These are phyloP conservation scores for Mimas tiliae DNA, from an alignment of 2,888 invertebrate genomes.

Conservation along the genomic window DNA sequence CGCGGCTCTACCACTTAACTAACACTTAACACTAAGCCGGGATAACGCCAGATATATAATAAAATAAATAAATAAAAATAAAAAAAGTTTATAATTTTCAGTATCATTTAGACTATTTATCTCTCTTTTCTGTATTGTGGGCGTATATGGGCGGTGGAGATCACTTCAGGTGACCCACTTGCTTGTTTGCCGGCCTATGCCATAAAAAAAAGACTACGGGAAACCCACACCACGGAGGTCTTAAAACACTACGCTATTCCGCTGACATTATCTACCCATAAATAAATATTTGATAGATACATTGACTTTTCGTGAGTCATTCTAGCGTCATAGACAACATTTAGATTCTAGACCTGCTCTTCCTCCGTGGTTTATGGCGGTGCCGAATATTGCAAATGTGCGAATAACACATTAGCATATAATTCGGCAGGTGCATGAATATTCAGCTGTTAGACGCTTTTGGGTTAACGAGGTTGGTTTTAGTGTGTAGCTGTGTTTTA, in stretches of 20 bases:
- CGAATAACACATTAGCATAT: too few relatives aligned
- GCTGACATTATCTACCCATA: constrained; percentile 1
- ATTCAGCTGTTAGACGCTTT: background rate
- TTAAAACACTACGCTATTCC: constrained; percentile 10
- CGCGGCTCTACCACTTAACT: too few relatives aligned
- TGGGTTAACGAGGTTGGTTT: background rate
- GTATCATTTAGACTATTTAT: too few relatives aligned
- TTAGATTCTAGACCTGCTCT: constrained; percentile 17
- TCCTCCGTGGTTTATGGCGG: constrained; percentile 4
- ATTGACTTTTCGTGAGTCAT: constrained; percentile 10
- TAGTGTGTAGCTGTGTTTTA: background rate
- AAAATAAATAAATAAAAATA: too few relatives aligned
- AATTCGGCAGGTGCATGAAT: too few relatives aligned
- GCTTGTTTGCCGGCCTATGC: too few relatives aligned
- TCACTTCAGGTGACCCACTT: too few relatives aligned
- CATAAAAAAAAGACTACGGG: background rate
- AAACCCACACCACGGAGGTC: background rate
- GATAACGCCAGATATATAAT: too few relatives aligned
- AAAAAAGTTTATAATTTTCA: too few relatives aligned
- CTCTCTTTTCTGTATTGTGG: too few relatives aligned
- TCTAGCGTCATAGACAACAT: constrained; percentile 4
- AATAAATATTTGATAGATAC: background rate
- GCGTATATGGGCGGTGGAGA: too few relatives aligned
- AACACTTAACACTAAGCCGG: too few relatives aligned
- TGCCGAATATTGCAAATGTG: constrained; percentile 17